Evolutionary conservation across 2,797 vertebrate species (phyloP).

Genomic region (Hemibagrus guttatus): DNA sequence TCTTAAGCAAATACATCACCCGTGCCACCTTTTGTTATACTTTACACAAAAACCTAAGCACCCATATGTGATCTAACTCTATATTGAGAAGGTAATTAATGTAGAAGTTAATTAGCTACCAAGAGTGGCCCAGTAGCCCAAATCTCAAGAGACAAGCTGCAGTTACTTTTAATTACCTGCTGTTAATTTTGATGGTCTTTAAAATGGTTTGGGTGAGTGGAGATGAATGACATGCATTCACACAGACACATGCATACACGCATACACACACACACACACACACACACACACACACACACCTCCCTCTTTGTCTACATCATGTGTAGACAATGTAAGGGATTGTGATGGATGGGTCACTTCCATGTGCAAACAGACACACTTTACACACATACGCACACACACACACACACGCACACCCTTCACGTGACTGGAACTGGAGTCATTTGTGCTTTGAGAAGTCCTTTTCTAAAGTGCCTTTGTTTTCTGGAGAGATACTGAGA

Average conservation of each 20-base stretch:
- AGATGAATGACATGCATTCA: conserved; percentile 37
- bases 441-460: conserved; percentile 28
- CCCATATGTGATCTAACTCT: conserved; percentile 38
- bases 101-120: conserved; percentile 58
- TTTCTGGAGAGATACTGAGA: conserved; percentile 50
- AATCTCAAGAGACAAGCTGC: conserved; percentile 57
- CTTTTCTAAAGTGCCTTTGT: conserved; percentile 47
- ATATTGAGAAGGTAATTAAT: conserved; percentile 68
- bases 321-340: conserved; percentile 39
- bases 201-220: conserved; percentile 44
- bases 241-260: conserved; percentile 41
- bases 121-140: conserved; percentile 57
- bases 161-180: conserved; percentile 71
- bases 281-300: conserved; percentile 35
- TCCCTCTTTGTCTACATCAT: conserved; percentile 15
- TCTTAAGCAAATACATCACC: conserved; percentile 26
- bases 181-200: conserved; percentile 64
- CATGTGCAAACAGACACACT: conserved; percentile 17
- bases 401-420: neutral
- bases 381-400: neutral
- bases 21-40: conserved; percentile 19
- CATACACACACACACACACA: conserved; percentile 40
- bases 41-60: conserved; percentile 15
- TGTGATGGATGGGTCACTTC: conserved; percentile 49
- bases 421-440: conserved; percentile 15